A percentile compares a stretch with the other conserved stretches of the same genome.
phyloP scores from a whole-genome alignment of 2,797 vertebrate genomes.

The Rhadinocentrus ornatus region DNA sequence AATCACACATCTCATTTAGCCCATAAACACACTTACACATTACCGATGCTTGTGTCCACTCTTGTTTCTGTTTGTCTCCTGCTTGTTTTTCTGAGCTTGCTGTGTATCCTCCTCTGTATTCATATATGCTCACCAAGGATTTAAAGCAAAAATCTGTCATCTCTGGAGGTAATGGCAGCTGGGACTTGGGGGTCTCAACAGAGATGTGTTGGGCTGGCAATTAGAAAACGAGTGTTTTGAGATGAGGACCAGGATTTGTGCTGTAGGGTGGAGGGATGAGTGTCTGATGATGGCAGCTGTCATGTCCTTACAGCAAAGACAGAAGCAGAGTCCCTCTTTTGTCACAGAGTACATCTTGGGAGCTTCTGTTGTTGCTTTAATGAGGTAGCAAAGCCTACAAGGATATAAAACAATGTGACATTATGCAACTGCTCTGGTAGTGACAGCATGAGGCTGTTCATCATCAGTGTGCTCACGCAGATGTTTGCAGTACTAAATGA shows the following conservation, averaged over 20 bases:
- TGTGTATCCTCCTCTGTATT: constrained; percentile 47
- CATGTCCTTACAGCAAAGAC: constrained; percentile 67
- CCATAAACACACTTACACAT: constrained; percentile 7
- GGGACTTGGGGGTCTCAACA: constrained; percentile 54
- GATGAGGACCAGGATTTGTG: constrained; percentile 53
- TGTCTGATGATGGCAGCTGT: constrained; percentile 67
- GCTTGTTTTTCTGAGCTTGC: constrained; percentile 40
- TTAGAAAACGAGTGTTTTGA: constrained; percentile 67
- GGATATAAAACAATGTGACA: constrained; percentile 66
- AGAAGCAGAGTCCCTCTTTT: constrained; percentile 59
- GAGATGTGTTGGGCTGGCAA: constrained; percentile 60
- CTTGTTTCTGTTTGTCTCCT: constrained; percentile 24
- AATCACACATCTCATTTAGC: constrained; percentile 17
- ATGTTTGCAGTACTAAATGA: constrained; percentile 37
- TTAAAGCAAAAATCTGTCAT: constrained; percentile 69
- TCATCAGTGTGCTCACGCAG: constrained; percentile 29
- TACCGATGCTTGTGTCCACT: constrained; percentile 24
- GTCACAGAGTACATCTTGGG: constrained; percentile 59
- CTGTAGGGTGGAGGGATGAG: constrained; percentile 36
- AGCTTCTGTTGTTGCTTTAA: constrained; percentile 70
- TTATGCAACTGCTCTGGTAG: constrained; percentile 44
- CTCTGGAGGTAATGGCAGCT: constrained; percentile 57
- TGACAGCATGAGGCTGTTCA: constrained; percentile 52
- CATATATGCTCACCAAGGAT: constrained; percentile 46
- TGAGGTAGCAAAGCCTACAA: constrained; percentile 73